phyloP scores from a whole-genome alignment of 2,113 vertebrate genomes.

The Mesoclemmys tuberculata region DNA sequence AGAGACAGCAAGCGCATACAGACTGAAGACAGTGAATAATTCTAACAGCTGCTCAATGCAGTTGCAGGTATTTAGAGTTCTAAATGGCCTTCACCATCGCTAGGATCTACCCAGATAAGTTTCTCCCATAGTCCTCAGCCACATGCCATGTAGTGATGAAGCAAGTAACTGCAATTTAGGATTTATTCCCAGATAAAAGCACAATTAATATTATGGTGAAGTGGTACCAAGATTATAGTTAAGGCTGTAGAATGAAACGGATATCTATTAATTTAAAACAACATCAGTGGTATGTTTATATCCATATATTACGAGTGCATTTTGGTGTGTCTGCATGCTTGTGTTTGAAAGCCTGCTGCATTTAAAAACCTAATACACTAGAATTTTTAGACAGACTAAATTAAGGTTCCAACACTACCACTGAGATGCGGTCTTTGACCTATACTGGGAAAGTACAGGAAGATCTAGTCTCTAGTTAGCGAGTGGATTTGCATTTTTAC shows the following conservation, averaged over 20 bases:
- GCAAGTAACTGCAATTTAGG: not conserved
- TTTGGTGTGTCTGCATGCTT: not conserved
- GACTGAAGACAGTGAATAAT: not conserved
- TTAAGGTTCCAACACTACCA: not conserved
- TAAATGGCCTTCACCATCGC: not conserved
- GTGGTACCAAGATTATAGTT: not conserved
- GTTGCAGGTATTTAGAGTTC: not conserved
- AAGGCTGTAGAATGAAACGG: not conserved
- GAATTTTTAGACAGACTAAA: not conserved
- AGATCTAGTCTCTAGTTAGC: not conserved
- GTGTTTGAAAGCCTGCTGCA: not conserved
- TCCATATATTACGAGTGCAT: not conserved
- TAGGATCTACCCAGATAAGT: not conserved
- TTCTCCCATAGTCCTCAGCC: not conserved
- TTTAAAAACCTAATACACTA: not conserved
- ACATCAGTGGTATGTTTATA: not conserved
- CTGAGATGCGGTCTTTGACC: not conserved
- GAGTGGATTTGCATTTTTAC: not conserved
- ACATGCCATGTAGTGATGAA: not conserved
- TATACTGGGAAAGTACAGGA: not conserved
- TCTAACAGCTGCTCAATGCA: not conserved
- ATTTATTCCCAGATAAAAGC: not conserved
- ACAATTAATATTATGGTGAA: not conserved
- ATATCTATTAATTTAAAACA: not conserved
- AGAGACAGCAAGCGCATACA: not conserved